phyloP scores from a whole-genome alignment of 1,140 invertebrate species.

The Papilio xuthus region DNA sequence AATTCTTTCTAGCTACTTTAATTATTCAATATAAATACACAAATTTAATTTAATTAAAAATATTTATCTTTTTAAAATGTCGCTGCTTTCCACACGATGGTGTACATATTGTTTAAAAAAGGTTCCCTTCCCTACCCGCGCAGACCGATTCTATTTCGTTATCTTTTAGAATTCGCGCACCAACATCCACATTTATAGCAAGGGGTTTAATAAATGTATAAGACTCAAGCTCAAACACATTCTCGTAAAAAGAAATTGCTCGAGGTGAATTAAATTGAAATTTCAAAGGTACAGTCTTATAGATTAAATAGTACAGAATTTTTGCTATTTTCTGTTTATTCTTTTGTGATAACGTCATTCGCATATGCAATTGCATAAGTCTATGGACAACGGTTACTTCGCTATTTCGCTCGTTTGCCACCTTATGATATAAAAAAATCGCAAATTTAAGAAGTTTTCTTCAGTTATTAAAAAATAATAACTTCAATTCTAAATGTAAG shows the following conservation, averaged over 20 bases:
- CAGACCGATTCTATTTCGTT: conserved; percentile 28
- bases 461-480: no score
- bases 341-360: neutral
- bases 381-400: no score
- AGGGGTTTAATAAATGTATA: conserved; percentile 42
- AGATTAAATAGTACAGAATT: conserved; percentile 7
- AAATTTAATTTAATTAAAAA: neutral
- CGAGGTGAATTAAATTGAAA: conserved; percentile 47
- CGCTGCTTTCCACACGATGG: neutral
- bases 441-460: no score
- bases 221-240: conserved; percentile 27
- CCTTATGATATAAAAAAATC: no score
- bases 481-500: no score
- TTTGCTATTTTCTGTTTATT: neutral
- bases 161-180: conserved; percentile 12
- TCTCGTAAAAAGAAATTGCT: conserved; percentile 44
- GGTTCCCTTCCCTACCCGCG: neutral
- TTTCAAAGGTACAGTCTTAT: conserved; percentile 38
- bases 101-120: conserved; percentile 31
- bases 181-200: conserved; percentile 32
- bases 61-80: conserved; percentile 4
- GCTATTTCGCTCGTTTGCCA: no score
- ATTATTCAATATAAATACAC: neutral
- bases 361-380: no score
- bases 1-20: neutral